These are phyloP conservation scores for Sebastes hopkinsi DNA, from an alignment of 2,797 vertebrate genomes.

Conservation along the genomic window DNA sequence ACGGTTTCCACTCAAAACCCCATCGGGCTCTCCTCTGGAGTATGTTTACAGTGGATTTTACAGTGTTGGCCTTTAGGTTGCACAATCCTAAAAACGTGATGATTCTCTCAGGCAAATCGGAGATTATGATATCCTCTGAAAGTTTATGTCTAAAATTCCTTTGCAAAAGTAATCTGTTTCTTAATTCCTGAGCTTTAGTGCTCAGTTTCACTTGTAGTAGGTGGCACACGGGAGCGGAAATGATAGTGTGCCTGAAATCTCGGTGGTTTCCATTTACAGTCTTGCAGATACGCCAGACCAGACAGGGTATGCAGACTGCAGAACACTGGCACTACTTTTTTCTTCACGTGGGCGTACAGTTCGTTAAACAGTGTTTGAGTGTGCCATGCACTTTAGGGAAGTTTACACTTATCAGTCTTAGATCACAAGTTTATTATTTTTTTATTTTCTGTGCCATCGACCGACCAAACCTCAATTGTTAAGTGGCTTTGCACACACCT, in stretches of 20 bases:
- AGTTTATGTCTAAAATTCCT: constrained; percentile 15
- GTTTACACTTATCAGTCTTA: not conserved
- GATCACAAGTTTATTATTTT: not conserved
- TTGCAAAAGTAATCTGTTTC: constrained; percentile 30
- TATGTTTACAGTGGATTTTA: constrained; percentile 12
- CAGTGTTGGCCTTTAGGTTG: not conserved
- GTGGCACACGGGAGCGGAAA: constrained; percentile 66
- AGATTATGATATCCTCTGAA: not conserved
- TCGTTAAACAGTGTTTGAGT: not conserved
- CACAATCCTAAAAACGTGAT: not conserved
- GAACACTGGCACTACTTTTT: not conserved
- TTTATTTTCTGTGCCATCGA: not conserved
- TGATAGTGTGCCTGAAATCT: constrained; percentile 58
- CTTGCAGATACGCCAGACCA: constrained; percentile 22
- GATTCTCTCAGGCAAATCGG: not conserved
- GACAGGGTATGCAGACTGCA: constrained; percentile 19
- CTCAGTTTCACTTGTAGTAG: constrained; percentile 37
- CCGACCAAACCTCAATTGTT: not conserved
- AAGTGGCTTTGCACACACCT: not conserved
- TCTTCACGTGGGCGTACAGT: not conserved
- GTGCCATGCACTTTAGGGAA: not conserved
- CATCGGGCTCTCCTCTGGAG: not conserved
- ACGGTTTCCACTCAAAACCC: constrained; percentile 26
- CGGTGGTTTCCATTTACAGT: constrained; percentile 60
- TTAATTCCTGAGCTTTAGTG: constrained; percentile 40